Evolutionary conservation across 2,888 invertebrate species (phyloP).

Genomic region (Zaprionus obscuricornis): DNA sequence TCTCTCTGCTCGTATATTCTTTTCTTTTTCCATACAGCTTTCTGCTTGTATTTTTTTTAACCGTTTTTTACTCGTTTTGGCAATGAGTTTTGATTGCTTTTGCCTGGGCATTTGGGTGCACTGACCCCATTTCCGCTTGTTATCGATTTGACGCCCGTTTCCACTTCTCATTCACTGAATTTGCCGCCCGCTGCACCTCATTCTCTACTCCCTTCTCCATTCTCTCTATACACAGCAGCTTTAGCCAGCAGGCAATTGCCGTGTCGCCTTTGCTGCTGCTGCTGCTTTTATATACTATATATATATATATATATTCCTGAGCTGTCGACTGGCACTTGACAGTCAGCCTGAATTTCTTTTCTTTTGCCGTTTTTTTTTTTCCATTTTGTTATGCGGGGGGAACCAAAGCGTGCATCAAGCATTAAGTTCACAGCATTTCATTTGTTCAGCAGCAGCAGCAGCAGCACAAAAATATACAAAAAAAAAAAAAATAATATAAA

Average conservation of each 20-base stretch:
- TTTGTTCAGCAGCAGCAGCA: conserved; percentile 36
- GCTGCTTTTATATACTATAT: conserved; percentile 41
- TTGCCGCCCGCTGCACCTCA: too few relatives aligned
- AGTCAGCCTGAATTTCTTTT: conserved; percentile 57
- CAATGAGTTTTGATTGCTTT: conserved; percentile 78
- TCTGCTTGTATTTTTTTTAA: conserved; percentile 3
- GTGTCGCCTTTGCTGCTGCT: conserved; percentile 42
- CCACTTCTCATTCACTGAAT: conserved; percentile 1
- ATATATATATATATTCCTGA: too few relatives aligned
- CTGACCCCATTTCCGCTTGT: conserved; percentile 78
- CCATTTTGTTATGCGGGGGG: conserved; percentile 36
- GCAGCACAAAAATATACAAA: neutral
- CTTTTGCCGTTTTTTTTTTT: conserved; percentile 49
- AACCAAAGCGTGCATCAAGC: too few relatives aligned
- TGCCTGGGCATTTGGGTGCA: conserved; percentile 75
- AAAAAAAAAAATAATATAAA: neutral
- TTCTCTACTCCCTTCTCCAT: conserved; percentile 3
- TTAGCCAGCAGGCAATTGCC: conserved; percentile 46
- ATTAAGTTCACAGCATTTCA: conserved; percentile 58
- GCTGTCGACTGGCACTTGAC: conserved; percentile 65
- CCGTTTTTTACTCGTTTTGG: conserved; percentile 56
- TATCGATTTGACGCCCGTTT: conserved; percentile 69
- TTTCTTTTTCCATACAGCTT: neutral
- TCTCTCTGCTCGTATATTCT: conserved; percentile 5
- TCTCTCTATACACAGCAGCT: conserved; percentile 13